Percentiles rank a stretch among this genome's conserved stretches.
Evolutionary conservation across 2,888 invertebrate genomes (phyloP).

Genomic region (Coremacera marginata): DNA sequence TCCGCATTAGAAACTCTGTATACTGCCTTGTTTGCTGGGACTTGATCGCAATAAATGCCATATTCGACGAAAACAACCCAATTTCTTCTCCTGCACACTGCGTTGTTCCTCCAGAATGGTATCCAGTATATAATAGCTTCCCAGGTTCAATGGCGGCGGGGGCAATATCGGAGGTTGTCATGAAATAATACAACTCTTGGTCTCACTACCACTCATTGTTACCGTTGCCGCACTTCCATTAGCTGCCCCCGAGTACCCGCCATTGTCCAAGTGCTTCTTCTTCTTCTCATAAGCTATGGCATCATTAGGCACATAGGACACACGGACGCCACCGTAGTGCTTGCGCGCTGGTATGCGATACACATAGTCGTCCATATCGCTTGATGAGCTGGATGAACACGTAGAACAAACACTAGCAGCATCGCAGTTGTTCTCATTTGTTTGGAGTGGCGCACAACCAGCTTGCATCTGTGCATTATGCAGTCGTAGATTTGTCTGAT

Average conservation of each 20-base stretch:
- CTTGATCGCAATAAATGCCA: constrained; percentile 60
- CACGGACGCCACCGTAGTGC: constrained; percentile 89
- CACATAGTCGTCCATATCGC: constrained; percentile 88
- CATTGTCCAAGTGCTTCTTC: constrained; percentile 71
- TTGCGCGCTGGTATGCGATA: constrained; percentile 86
- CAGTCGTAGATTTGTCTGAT: constrained; percentile 63
- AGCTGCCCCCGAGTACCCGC: constrained; percentile 42
- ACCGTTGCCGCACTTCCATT: constrained; percentile 14
- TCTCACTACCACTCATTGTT: constrained; percentile 67
- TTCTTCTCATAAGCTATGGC: constrained; percentile 85
- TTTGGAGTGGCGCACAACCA: constrained; percentile 49
- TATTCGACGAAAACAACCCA: constrained; percentile 60
- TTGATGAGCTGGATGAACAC: constrained; percentile 87
- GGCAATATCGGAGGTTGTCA: constrained; percentile 72
- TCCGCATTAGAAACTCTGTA: constrained; percentile 45
- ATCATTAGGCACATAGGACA: constrained; percentile 93
- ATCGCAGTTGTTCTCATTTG: constrained; percentile 71
- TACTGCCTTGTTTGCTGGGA: constrained; percentile 46
- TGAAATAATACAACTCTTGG: constrained; percentile 88
- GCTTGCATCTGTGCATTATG: constrained; percentile 64
- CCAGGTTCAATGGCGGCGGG: constrained; percentile 62
- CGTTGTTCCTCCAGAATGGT: constrained; percentile 63
- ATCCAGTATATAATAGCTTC: constrained; percentile 64
- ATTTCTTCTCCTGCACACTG: constrained; percentile 60
- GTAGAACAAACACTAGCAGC: constrained; percentile 88